Base-by-base conservation (phyloP, 2,797 vertebrate genomes). In the Sebastes diploproa region DNA sequence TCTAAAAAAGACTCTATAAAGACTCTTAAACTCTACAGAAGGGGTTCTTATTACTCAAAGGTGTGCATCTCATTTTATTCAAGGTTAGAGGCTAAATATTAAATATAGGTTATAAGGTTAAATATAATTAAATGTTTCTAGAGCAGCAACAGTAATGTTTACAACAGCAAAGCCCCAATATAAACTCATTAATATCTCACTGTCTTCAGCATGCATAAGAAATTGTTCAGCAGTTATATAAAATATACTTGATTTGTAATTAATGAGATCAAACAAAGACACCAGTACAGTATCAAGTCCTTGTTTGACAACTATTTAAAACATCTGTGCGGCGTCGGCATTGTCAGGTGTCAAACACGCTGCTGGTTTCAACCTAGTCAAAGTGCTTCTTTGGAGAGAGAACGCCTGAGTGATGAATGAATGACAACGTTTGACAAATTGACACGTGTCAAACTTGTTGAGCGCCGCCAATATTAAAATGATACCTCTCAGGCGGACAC, bases 361-460 rank as follows among this genome's bases (percentile, higher is more conserved):
- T 56, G 55, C 13, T 14, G 30, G 6, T 56, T 75, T 70, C 63
- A 83, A 32, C 8, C 1, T 7, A 66, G 61, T 66, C 32, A 60
- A 55, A 61, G 23, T 27, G 30, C 11, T 63, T 72, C 32, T 77
- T 66, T 64, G n/a, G 58, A 72, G 36, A 67, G 23, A 52, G 29
- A 62, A 50, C 72, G 55, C 72, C 36, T 75, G 54, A 71, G 30
- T 72, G 85, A 91, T 65, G 32, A 83, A 72, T 72, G 42, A 65
- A 78, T 42, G 66, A 22, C 75, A 62, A 23, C 16, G 55, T 50
- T 46, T 71, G 75, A 84, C 36, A 67, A 75, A 75, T 64, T 7
- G 69, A 73, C 55, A 42, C 20, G 55, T 72, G 52, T 77, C 74
- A 52, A 30, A 60, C 10, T 61, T 18, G 27, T 62, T 62, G 56